Conservation (phyloP, 2,113 vertebrate genomes). For the Symphodus melops region DNA sequence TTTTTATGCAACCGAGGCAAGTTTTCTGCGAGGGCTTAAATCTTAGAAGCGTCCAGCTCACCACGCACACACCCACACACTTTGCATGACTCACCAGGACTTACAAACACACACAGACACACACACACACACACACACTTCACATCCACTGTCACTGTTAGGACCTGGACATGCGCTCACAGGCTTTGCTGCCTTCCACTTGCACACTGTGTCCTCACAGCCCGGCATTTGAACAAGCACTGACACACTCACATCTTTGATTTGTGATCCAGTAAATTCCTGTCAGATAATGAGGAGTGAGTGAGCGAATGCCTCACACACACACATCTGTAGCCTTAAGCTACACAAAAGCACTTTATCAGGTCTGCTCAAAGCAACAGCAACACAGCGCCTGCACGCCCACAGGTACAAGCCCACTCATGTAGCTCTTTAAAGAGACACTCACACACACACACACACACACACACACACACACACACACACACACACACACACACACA, state of each 20-base stretch:
- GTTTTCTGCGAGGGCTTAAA: conserved; percentile 26
- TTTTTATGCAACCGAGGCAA: conserved; percentile 46
- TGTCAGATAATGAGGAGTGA: conserved; percentile 60
- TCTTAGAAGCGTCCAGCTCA: conserved; percentile 41
- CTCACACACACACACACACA: conserved; percentile 10
- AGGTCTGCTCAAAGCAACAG: conserved; percentile 53
- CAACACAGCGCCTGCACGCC: conserved; percentile 46
- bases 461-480: background rate
- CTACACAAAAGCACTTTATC: conserved; percentile 65
- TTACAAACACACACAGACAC: conserved; percentile 19
- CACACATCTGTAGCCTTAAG: conserved; percentile 64
- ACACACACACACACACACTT: conserved; percentile 1
- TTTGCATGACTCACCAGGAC: conserved; percentile 22
- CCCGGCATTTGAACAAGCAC: conserved; percentile 56
- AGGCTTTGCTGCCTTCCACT: conserved; percentile 48
- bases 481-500: conserved; percentile 2
- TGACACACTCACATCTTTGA: conserved; percentile 53
- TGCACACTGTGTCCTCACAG: conserved; percentile 45
- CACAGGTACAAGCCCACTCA: conserved; percentile 74
- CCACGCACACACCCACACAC: conserved; percentile 42
- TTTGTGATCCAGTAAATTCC: conserved; percentile 60
- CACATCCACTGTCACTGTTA: conserved; percentile 20
- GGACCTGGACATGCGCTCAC: conserved; percentile 50
- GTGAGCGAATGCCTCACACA: conserved; percentile 14
- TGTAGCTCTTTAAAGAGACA: conserved; percentile 44